Percentiles rank a stretch among this genome's conserved stretches.
Conservation (phyloP, 2,113 vertebrate genomes). For the cattle (Bos taurus) region ARS-UCD2.0 NC_037332.1:107091001-107091500, state of each 20-base stretch:
- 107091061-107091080: not conserved
- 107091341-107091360: not conserved
- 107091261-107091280: not conserved
- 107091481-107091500: not conserved
- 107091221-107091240: rapidly evolving
- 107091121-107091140: not conserved
- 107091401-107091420: not conserved
- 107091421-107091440: not conserved
- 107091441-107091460: not conserved
- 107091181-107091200: too few relatives aligned
- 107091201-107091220: not conserved
- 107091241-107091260: rapidly evolving
- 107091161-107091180: not conserved
- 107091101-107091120: not conserved
- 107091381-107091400: not conserved
- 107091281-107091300: not conserved
- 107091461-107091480: not conserved
- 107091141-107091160: too few relatives aligned
- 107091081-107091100: rapidly evolving
- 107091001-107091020: not conserved
- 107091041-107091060: not conserved
- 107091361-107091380: not conserved
- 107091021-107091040: not conserved
- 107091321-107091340: not conserved
- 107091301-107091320: too few relatives aligned